These are phyloP conservation scores for Entelurus aequoreus DNA, from an alignment of 2,113 vertebrate species.

Conservation along the genomic window DNA sequence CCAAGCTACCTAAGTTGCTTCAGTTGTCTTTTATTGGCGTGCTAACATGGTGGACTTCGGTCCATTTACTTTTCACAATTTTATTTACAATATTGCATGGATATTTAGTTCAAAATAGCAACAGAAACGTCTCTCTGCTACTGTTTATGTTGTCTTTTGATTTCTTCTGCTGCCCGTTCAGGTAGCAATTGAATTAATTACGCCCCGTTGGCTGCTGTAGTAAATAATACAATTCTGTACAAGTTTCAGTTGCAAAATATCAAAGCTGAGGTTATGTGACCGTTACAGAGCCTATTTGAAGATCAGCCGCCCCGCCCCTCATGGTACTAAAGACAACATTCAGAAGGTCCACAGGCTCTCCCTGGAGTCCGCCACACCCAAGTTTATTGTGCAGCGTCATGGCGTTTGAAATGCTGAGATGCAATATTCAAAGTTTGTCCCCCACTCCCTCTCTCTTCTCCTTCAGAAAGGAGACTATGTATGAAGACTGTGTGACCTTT, in stretches of 20 bases:
- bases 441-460: conserved; percentile 43
- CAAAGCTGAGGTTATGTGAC: conserved; percentile 19
- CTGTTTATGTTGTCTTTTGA: not conserved
- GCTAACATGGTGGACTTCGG: too few species aligned
- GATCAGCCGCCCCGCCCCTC: conserved; percentile 30
- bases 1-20: too few species aligned
- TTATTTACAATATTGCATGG: not conserved
- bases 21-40: too few species aligned
- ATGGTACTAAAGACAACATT: conserved; percentile 38
- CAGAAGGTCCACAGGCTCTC: conserved; percentile 37
- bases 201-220: not conserved
- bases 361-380: conserved; percentile 23
- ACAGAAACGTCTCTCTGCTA: not conserved
- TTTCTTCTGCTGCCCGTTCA: not conserved
- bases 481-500: conserved; percentile 71
- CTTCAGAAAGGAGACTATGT: conserved; percentile 54
- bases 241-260: too few species aligned
- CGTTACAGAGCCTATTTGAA: conserved; percentile 15
- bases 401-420: conserved; percentile 62
- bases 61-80: too few species aligned
- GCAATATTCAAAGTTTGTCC: conserved; percentile 61
- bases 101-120: not conserved
- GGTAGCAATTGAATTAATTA: not conserved
- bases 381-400: conserved; percentile 57
- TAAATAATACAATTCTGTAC: too few species aligned